A percentile compares a stretch with the other conserved stretches of the same genome.
phyloP scores from a whole-genome alignment of 2,888 invertebrate genomes.

The Tipula vernalis region DNA sequence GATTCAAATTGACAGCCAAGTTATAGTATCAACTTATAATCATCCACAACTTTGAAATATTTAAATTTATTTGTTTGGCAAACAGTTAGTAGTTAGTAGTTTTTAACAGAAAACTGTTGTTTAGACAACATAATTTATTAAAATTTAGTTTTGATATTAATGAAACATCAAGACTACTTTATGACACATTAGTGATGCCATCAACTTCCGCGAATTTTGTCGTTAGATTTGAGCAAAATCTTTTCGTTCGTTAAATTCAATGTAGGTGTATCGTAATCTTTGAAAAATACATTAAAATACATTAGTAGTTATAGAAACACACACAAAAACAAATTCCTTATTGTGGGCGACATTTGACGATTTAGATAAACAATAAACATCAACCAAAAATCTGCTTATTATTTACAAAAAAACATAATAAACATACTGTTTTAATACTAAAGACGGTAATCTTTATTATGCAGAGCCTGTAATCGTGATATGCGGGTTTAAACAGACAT shows the following conservation, averaged over 20 bases:
- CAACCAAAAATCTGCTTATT: background rate
- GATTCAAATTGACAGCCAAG: too few relatives aligned
- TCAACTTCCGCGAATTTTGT: background rate
- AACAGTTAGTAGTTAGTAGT: too few relatives aligned
- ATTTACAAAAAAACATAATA: background rate
- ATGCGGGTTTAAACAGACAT: background rate
- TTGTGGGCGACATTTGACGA: background rate
- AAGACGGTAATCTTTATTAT: background rate
- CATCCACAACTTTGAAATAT: too few relatives aligned
- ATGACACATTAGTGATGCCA: background rate
- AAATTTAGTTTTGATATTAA: too few relatives aligned
- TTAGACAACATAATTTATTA: too few relatives aligned
- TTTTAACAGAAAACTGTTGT: too few relatives aligned
- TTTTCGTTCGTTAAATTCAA: background rate
- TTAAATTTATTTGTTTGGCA: too few relatives aligned
- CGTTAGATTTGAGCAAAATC: background rate
- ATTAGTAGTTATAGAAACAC: background rate
- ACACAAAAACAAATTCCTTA: background rate
- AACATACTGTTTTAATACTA: background rate
- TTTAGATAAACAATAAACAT: background rate
- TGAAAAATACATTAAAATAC: background rate
- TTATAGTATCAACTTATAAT: too few relatives aligned
- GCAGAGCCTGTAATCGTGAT: background rate
- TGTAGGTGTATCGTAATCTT: background rate
- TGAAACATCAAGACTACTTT: too few relatives aligned